Evolutionary conservation across 2,888 invertebrate genomes (phyloP).

Genomic region (Tetanocera ferruginea): DNA sequence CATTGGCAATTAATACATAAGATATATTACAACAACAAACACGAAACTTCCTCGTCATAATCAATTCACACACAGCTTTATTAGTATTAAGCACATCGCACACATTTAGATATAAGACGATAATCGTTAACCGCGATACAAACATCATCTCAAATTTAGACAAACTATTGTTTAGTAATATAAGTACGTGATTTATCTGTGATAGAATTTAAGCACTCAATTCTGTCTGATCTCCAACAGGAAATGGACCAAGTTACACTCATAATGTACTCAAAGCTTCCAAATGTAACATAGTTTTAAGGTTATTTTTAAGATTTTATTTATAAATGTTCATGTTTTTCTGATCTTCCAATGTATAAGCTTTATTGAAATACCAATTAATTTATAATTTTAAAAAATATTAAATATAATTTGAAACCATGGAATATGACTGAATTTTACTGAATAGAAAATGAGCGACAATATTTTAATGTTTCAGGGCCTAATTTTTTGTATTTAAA

Average conservation of each 20-base stretch:
- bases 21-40: neutral
- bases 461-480: neutral
- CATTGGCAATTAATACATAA: neutral
- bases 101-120: slow-evolving; percentile 22
- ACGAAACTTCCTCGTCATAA: slow-evolving; percentile 6
- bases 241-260: slow-evolving; percentile 36
- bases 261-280: slow-evolving; percentile 38
- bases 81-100: slow-evolving; percentile 42
- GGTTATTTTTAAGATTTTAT: neutral
- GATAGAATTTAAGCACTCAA: slow-evolving; percentile 63
- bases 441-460: neutral
- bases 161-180: slow-evolving; percentile 25
- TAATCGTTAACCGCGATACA: slow-evolving; percentile 26
- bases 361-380: neutral
- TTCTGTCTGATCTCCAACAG: slow-evolving; percentile 55
- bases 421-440: neutral
- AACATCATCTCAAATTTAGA: slow-evolving; percentile 16
- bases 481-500: no score
- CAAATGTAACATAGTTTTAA: neutral
- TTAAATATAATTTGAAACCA: neutral
- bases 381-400: neutral
- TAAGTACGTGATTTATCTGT: slow-evolving; percentile 61
- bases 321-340: neutral
- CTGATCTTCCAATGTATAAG: slow-evolving; percentile 38
- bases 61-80: slow-evolving; percentile 51